Evolutionary conservation across 2,888 invertebrate genomes (phyloP), one percentile per base, ranked within the genome.

Genomic region (Tenthredo notha): DNA sequence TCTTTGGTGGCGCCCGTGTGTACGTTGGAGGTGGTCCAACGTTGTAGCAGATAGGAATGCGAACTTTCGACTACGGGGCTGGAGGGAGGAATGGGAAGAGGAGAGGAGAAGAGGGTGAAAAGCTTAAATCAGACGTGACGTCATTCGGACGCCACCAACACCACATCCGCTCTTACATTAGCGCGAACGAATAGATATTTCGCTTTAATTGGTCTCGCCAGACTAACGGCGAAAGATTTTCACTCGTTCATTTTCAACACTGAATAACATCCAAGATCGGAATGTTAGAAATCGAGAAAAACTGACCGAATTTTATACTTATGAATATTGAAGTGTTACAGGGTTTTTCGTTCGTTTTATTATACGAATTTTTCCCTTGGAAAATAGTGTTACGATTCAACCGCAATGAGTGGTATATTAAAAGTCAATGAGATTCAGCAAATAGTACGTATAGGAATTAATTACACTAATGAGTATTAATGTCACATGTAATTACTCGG

Each of bases 21-120:
- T 85, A 82, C 85, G 54, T 88, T 89, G 89, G 89, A 89, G 84
- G 72, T 21, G 82, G 40, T 89, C 89, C 89, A 89, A 89, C 84
- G 85, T 87, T 86, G 87, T 86, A 86, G 84, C 86, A 86, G 87
- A 86, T 86, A 84, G 87, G 87, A 88, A 87, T 88, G 87, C 83
- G 83, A 83, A 67, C 58, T 80, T 58, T 80, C 58, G 80, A 80
- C 58, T 77, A 33, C 29, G 47, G 47, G 47, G 50, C 15, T n/a
- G 54, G 77, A 29, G 54, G 77, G 37, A 77, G 77, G 37, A 77
- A 77, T 74, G 77, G n/a, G 77, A 47, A 47, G 77, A 43, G 43
- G 25, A 74, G 29, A 50, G 21, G 72, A 50, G 54, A 54, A 18
- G 21, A 77, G 54, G 54, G 77, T 77, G 77, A 18, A 77, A 77